These are phyloP conservation scores for Poecilia gillii DNA, from an alignment of 2,797 vertebrate species.

Conservation along the genomic window DNA sequence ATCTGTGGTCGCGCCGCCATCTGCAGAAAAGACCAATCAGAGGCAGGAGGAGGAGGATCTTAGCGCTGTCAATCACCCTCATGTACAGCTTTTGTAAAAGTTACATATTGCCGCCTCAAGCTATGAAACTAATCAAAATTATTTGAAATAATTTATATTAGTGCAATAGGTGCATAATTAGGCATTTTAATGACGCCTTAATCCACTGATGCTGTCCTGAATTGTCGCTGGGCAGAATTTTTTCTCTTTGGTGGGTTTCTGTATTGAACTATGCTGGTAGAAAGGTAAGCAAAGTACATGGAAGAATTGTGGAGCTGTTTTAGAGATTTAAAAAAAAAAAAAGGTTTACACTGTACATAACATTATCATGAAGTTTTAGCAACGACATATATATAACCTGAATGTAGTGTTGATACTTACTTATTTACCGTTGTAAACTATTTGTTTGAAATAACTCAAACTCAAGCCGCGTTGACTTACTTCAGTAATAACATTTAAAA, in stretches of 20 bases:
- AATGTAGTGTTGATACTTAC: slow-evolving; percentile 77
- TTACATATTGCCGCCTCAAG: too few relatives aligned
- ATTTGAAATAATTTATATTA: neutral
- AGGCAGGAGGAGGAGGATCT: too few relatives aligned
- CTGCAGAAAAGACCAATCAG: too few relatives aligned
- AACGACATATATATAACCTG: slow-evolving; percentile 61
- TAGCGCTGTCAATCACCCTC: too few relatives aligned
- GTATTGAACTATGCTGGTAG: neutral
- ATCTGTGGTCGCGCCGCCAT: too few relatives aligned
- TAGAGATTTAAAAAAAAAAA: slow-evolving; percentile 2
- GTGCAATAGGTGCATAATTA: neutral
- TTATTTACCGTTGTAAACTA: slow-evolving; percentile 45
- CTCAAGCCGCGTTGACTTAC: slow-evolving; percentile 30
- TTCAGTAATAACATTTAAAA: slow-evolving; percentile 40
- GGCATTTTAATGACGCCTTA: neutral
- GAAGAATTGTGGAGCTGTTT: neutral
- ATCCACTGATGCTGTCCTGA: neutral
- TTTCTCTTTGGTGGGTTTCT: neutral
- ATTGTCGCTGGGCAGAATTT: neutral
- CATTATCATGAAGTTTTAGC: slow-evolving; percentile 41
- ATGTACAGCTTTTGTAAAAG: too few relatives aligned
- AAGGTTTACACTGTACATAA: slow-evolving; percentile 45
- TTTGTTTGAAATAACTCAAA: slow-evolving; percentile 18
- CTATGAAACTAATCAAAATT: neutral
- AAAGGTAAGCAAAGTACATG: neutral